Conservation (phyloP, 2,113 vertebrate genomes). For the Cebus imitator region DNA sequence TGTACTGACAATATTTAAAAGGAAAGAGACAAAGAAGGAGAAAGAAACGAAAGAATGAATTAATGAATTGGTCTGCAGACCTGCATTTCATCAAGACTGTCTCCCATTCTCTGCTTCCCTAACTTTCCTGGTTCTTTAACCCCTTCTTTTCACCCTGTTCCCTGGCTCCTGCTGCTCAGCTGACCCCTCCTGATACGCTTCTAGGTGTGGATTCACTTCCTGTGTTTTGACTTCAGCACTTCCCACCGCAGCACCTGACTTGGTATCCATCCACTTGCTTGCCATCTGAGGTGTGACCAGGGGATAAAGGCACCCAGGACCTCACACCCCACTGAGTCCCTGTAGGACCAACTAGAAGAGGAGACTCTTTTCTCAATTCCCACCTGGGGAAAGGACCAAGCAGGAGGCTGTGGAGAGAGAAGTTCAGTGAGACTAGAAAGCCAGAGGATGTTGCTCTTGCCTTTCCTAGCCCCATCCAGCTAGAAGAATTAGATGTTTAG, state of each 20-base stretch:
- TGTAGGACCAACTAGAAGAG: background rate
- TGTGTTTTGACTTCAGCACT: background rate
- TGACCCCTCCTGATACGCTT: background rate
- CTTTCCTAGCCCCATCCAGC: background rate
- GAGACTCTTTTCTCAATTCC: background rate
- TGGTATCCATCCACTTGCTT: background rate
- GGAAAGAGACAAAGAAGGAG: background rate
- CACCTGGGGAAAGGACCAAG: background rate
- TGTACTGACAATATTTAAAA: background rate
- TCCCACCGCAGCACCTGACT: background rate
- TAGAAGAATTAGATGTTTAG: background rate
- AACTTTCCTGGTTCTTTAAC: background rate
- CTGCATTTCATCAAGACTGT: background rate
- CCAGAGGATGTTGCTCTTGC: background rate
- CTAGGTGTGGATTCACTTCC: background rate
- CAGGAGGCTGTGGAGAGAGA: background rate
- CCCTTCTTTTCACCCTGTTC: background rate
- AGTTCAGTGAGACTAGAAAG: background rate
- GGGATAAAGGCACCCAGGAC: background rate
- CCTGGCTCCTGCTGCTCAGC: background rate
- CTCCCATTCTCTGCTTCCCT: background rate
- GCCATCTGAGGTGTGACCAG: background rate
- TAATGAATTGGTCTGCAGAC: background rate
- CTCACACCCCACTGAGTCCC: background rate
- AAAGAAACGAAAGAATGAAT: no score